These are phyloP conservation scores for Hemitrygon akajei DNA, from an alignment of 2,797 vertebrate species.

Conservation along the genomic window DNA sequence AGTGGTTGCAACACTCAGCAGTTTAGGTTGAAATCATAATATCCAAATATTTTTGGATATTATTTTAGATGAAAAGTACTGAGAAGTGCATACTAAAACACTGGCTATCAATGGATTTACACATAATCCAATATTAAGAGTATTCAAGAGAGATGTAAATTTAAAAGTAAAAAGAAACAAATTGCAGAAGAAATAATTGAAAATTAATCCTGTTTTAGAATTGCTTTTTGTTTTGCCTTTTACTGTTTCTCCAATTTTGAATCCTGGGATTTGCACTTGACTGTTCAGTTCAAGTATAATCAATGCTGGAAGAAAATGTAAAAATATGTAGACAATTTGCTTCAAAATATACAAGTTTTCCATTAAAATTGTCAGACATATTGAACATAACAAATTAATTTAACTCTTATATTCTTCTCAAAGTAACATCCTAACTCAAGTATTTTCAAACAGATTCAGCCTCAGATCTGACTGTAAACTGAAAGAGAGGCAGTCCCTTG, in stretches of 20 bases:
- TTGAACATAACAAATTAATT: background rate
- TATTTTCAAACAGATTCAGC: background rate
- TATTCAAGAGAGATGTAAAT: background rate
- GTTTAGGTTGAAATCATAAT: background rate
- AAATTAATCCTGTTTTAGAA: background rate
- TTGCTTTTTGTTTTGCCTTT: background rate
- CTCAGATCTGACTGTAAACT: background rate
- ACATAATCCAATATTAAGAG: background rate
- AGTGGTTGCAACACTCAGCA: background rate
- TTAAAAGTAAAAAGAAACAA: background rate
- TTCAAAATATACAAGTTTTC: background rate
- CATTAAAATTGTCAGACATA: background rate
- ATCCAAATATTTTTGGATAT: no score
- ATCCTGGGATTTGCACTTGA: background rate
- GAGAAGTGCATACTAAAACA: background rate
- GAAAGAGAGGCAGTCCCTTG: background rate
- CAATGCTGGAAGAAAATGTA: background rate
- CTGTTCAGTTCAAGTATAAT: background rate
- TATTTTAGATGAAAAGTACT: background rate
- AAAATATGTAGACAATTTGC: background rate
- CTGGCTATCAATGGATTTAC: background rate
- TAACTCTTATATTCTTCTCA: background rate
- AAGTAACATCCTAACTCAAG: background rate
- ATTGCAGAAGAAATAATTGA: background rate
- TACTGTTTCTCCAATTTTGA: slow-evolving; percentile 7